Evolutionary conservation across 2,888 invertebrate species (phyloP).

Genomic region (Acronicta leporina): DNA sequence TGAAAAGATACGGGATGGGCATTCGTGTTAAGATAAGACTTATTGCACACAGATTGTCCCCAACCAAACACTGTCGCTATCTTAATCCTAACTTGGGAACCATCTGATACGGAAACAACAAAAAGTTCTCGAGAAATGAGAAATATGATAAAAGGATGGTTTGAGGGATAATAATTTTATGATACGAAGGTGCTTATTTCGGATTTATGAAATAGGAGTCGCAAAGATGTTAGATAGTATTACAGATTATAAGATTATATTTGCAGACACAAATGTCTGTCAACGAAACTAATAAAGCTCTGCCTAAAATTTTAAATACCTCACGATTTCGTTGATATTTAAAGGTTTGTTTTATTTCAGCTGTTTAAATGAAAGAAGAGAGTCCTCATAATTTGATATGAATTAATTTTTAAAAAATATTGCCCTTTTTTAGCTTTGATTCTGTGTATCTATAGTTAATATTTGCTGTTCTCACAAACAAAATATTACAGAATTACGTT

Average conservation of each 20-base stretch:
- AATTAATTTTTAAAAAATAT: too few species aligned
- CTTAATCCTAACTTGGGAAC: constrained; percentile 68
- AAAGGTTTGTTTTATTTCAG: too few species aligned
- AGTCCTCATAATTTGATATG: too few species aligned
- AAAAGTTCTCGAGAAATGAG: constrained; percentile 40
- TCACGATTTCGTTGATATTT: too few species aligned
- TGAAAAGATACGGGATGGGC: constrained; percentile 66
- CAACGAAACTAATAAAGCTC: too few species aligned
- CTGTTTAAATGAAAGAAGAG: too few species aligned
- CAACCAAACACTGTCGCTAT: constrained; percentile 68
- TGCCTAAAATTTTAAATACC: too few species aligned
- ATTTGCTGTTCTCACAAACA: constrained; percentile 17
- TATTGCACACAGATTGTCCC: constrained; percentile 66
- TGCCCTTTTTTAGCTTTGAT: too few species aligned
- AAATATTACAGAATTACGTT: constrained; percentile 31
- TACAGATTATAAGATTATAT: too few species aligned
- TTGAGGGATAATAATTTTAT: constrained; percentile 10
- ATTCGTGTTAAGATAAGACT: constrained; percentile 68
- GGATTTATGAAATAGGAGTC: constrained; percentile 23
- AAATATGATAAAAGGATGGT: constrained; percentile 28
- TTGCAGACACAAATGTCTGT: too few species aligned
- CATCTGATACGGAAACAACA: constrained; percentile 41
- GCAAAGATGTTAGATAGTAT: background rate
- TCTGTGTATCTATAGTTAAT: too few species aligned
- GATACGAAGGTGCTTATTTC: constrained; percentile 5